phyloP scores from a whole-genome alignment of 2,113 vertebrate genomes.

The Ptyas mucosa region DNA sequence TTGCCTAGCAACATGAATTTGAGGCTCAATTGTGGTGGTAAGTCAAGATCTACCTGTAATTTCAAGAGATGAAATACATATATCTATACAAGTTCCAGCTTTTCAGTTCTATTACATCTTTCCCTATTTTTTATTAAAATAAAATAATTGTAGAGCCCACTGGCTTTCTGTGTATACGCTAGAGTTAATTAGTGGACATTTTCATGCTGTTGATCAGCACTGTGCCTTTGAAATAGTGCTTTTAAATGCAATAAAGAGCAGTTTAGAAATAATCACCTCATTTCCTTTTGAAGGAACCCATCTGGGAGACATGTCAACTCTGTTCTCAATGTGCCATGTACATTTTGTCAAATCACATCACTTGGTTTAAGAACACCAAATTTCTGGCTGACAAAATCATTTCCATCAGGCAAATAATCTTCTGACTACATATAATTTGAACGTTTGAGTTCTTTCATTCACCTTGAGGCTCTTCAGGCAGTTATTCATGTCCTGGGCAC shows the following conservation, averaged over 20 bases:
- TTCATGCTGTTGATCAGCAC: not conserved
- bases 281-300: not conserved
- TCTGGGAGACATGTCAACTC: not conserved
- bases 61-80: not conserved
- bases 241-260: not conserved
- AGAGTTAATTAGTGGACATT: not conserved
- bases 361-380: not conserved
- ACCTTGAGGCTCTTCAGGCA: not conserved
- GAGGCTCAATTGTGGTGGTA: not conserved
- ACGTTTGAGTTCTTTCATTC: not conserved
- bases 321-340: not conserved
- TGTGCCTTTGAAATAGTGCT: not conserved
- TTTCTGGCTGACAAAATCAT: not conserved
- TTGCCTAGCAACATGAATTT: not conserved
- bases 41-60: not conserved
- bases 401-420: not conserved
- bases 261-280: not conserved
- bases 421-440: not conserved
- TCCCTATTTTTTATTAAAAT: not conserved
- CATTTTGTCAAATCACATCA: not conserved
- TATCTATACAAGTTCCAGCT: not conserved
- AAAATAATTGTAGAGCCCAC: not conserved
- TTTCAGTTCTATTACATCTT: not conserved
- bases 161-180: not conserved
- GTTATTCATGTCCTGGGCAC: not conserved